phyloP scores from a whole-genome alignment of 1,140 invertebrate species.

The Triops cancriformis region DNA sequence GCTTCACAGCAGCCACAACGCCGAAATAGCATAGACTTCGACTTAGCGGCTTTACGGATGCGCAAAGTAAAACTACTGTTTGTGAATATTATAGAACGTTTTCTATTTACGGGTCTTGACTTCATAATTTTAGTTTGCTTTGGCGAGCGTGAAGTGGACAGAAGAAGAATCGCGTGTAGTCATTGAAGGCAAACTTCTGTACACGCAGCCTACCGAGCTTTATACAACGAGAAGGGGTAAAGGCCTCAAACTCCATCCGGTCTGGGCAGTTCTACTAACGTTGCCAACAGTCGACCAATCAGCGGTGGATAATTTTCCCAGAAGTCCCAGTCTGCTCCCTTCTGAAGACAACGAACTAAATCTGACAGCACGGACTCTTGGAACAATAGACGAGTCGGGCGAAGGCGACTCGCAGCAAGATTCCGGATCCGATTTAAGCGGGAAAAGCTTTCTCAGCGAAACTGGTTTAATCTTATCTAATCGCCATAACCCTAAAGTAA shows the following conservation, averaged over 20 bases:
- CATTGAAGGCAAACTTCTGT: constrained; percentile 73
- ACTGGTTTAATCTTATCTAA: neutral
- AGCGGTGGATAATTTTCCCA: neutral
- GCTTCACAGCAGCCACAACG: neutral
- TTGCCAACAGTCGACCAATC: neutral
- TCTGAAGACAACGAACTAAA: neutral
- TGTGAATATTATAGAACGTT: neutral
- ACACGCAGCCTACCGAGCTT: constrained; percentile 72
- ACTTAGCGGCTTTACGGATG: neutral
- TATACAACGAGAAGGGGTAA: constrained; percentile 59
- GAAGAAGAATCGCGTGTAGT: constrained; percentile 81
- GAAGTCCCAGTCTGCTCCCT: neutral
- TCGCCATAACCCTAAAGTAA: neutral
- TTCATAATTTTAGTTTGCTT: constrained; percentile 56
- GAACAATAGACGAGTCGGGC: neutral
- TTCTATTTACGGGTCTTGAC: neutral
- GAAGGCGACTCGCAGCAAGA: neutral
- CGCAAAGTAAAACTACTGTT: neutral
- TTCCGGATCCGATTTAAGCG: neutral
- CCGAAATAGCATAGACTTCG: neutral
- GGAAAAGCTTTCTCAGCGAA: neutral
- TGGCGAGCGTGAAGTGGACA: constrained; percentile 81
- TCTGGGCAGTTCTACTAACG: neutral
- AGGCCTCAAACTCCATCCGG: constrained; percentile 8
- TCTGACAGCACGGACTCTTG: neutral